These are phyloP conservation scores for Hecatera dysodea DNA, from an alignment of 2,888 invertebrate species.

Conservation along the genomic window DNA sequence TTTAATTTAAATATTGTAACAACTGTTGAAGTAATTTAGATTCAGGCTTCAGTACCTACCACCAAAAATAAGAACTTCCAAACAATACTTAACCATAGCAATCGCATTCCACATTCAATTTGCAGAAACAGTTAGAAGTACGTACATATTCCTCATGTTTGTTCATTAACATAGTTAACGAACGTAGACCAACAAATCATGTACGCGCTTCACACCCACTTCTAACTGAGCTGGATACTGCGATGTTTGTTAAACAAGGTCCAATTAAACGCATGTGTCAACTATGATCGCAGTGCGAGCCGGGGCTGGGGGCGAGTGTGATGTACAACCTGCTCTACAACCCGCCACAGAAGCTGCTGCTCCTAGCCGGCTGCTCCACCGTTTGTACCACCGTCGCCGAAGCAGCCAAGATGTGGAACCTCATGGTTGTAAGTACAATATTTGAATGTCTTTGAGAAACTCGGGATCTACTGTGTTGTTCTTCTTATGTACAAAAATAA, in stretches of 20 bases:
- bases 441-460: no score
- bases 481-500: no score
- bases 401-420: conserved; percentile 99
- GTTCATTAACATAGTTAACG: conserved; percentile 46
- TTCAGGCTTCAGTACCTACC: neutral
- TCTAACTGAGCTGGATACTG: conserved; percentile 37
- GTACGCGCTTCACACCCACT: conserved; percentile 44
- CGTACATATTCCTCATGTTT: conserved; percentile 38
- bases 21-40: neutral
- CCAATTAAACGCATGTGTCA: conserved; percentile 51
- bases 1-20: neutral
- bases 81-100: neutral
- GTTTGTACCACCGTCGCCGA: conserved; percentile 99
- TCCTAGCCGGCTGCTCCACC: conserved; percentile 99
- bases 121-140: conserved; percentile 33
- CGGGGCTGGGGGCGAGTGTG: conserved; percentile 99
- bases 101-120: conserved; percentile 35
- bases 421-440: conserved; percentile 97
- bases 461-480: no score
- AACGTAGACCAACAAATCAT: conserved; percentile 54
- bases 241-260: conserved; percentile 46
- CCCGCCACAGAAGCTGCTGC: conserved; percentile 97
- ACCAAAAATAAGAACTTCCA: neutral
- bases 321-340: conserved; percentile 99
- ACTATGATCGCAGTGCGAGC: conserved; percentile 96